Conservation (phyloP, 2,888 invertebrate genomes). For the Corythucha ciliata region DNA sequence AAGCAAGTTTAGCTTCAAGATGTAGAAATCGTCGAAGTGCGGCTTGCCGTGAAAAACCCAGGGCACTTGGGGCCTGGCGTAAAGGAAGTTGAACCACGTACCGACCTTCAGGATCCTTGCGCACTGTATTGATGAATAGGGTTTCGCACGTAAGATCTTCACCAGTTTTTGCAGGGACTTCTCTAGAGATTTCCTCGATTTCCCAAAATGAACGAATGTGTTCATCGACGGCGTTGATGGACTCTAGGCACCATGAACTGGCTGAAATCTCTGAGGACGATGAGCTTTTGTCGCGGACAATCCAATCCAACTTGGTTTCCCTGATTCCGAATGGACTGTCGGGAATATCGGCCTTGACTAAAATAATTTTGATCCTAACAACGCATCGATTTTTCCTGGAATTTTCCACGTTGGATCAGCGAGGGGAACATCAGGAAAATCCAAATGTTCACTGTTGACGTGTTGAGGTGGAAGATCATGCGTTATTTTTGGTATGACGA, state of each 20-base stretch:
- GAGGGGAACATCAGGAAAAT: not conserved
- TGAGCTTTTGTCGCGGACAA: not conserved
- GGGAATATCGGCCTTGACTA: slow-evolving; percentile 1
- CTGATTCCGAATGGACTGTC: not conserved
- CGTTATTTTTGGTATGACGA: slow-evolving; percentile 7
- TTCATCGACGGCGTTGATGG: slow-evolving; percentile 2
- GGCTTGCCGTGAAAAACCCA: slow-evolving; percentile 29
- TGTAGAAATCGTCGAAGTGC: slow-evolving; percentile 33
- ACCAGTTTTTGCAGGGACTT: slow-evolving; percentile 18
- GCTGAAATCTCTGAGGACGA: not conserved
- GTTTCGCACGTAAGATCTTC: slow-evolving; percentile 34
- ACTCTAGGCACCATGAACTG: not conserved
- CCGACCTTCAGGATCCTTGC: slow-evolving; percentile 18
- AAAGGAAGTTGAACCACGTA: not conserved
- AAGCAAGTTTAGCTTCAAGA: slow-evolving; percentile 25
- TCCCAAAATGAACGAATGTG: slow-evolving; percentile 32
- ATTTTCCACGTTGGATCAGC: slow-evolving; percentile 18
- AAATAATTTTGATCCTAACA: slow-evolving; percentile 17
- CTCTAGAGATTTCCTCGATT: slow-evolving; percentile 32
- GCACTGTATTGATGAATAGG: slow-evolving; percentile 31
- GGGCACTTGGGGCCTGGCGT: not conserved
- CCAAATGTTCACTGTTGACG: too few relatives aligned
- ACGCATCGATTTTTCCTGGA: slow-evolving; percentile 16
- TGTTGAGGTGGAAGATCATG: not conserved
- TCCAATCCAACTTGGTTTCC: slow-evolving; percentile 11